Evolutionary conservation across 92 coral and sea anemone genomes (phyloP), one percentile per base, ranked within the genome.

Genomic region (Epizoanthus ramosus): DNA sequence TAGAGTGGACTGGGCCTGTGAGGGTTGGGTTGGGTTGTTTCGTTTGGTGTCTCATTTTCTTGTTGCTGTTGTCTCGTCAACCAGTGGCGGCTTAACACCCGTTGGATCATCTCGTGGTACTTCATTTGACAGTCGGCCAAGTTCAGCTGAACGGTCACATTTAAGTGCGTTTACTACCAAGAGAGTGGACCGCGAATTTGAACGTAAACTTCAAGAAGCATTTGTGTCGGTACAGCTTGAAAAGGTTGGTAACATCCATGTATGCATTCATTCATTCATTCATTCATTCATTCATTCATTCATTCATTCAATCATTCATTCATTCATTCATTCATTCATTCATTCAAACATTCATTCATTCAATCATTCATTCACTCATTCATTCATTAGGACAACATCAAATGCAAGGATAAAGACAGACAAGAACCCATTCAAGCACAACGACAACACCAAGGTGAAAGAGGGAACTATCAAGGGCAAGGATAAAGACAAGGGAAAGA

Each of bases 141-240:
- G 89, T 47, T 96, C 99, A 35, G 98, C 93, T 2, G 88, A 87
- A 65, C 92, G 89, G 18, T 52, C 94, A 14, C 98, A 89, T 59
- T 70, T 93, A 80, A 69, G 87, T 60, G 83, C 99, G 47, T 96
- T 94, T 75, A 70, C 98, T n/a, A 79, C 97, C 33, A 94, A 93
- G 88, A 91, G 91, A 85, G 81, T 90, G 87, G 95, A 96, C 65
- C 98, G 99, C 68, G 98, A 96, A 66, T 92, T 90, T 88, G 97
- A 92, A 74, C 88, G 94, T 60, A 91, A 92, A 71, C 92, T 94
- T 0, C 97, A 91, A 63, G 92, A 90, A 56, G 96, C 90, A 52
- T 96, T 96, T 67, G 98, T 96, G 18, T 96, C 99, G 0, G 93
- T 92, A 2, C 99, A 96, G 64, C 88, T 96, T 8, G 99, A 96